Base-by-base conservation (phyloP, 1,140 invertebrate species). In the Heterodera carotae region DNA sequence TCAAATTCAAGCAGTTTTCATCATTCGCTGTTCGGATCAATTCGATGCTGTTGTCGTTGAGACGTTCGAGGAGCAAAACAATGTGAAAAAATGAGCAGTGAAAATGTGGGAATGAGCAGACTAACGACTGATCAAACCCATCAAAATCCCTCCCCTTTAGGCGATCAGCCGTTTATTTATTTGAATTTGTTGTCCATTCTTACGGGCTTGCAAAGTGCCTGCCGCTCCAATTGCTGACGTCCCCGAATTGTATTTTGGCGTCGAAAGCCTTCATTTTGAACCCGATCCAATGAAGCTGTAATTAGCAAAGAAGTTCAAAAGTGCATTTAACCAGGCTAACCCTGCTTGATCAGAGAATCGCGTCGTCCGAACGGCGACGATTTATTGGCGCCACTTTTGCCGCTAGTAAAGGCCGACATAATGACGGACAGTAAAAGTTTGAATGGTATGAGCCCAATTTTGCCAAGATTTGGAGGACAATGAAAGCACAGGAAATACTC, bases 11-110 rank as follows among this genome's bases (percentile, higher is more conserved):
- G 31, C 43, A 34, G n/a, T n/a, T 33, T 39, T 83, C 77, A 68
- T 70, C 59, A 75, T 18, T 25, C 33, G 80, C 80, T 60, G 64
- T 43, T 67, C 56, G 39, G 33, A 85, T 82, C 34, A 85, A 60
- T 64, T 84, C 78, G 25, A 85, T 71, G 18, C 84, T 78, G 59
- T 85, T 83, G 56, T 86, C 84, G 69, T 85, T 85, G 7, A 85
- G 70, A 39, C 76, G 73, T 69, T 86, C 59, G 10, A 85, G 68
- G 12, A 85, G 75, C 84, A 43, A 12, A 43, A 43, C n/a, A 43
- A 43, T 43, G 39, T 43, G 39, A 43, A 43, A 43, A 43, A 43
- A 43, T 6, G 36, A 43, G 6, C 6, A 43, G 12, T 43, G 85
- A 62, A 79, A 78, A 62, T 25, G n/a, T 34, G 76, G 66, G 3